Conservation (phyloP, 2,888 invertebrate species). For the Conomelus anceps region DNA sequence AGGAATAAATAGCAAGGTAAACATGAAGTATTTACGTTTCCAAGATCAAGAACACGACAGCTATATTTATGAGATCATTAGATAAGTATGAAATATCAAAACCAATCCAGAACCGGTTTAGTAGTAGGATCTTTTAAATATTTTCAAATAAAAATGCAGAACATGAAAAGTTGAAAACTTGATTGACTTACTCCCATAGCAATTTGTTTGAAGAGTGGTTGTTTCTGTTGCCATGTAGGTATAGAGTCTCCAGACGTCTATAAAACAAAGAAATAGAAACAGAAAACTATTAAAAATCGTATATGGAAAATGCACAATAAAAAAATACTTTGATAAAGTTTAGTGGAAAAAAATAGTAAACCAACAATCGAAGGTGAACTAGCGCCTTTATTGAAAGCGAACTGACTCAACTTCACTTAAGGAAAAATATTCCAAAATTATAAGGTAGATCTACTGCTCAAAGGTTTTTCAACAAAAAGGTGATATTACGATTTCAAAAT, state of each 20-base stretch:
- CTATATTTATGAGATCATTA: background rate
- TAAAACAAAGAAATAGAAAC: background rate
- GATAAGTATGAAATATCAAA: background rate
- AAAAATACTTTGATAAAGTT: too few relatives aligned
- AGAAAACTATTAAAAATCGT: background rate
- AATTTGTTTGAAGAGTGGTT: background rate
- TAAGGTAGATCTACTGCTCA: too few relatives aligned
- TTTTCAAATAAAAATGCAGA: background rate
- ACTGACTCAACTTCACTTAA: too few relatives aligned
- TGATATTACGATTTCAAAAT: too few relatives aligned
- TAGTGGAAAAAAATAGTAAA: too few relatives aligned
- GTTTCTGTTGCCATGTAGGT: too few relatives aligned
- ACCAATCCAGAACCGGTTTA: background rate
- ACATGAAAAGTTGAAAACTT: too few relatives aligned
- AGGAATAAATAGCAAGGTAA: background rate
- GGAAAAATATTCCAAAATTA: too few relatives aligned
- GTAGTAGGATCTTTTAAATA: background rate
- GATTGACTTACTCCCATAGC: background rate
- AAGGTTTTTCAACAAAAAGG: too few relatives aligned
- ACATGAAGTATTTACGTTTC: background rate
- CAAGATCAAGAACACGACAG: background rate
- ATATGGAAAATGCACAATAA: background rate
- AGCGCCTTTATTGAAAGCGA: too few relatives aligned
- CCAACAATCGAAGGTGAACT: too few relatives aligned
- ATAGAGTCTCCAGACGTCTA: background rate